Conservation (phyloP, 2,888 invertebrate species). For the Synergus gifuensis region DNA sequence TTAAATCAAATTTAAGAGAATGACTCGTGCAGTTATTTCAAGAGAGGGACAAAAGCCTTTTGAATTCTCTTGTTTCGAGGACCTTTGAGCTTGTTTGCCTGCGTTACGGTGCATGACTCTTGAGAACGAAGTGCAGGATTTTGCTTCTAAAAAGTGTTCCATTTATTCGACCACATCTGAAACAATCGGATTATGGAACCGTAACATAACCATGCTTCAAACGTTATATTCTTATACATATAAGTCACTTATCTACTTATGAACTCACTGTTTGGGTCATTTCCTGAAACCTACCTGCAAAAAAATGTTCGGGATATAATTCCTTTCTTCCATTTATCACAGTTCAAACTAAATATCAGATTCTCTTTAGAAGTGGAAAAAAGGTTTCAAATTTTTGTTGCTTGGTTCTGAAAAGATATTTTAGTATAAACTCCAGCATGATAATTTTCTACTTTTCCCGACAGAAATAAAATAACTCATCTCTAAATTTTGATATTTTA, state of each 20-base stretch:
- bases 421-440: no score
- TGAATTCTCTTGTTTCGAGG: conserved; percentile 71
- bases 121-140: conserved; percentile 65
- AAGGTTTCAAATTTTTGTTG: neutral
- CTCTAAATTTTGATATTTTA: no score
- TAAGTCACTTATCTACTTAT: conserved; percentile 14
- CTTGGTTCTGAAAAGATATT: no score
- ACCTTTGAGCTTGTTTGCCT: conserved; percentile 68
- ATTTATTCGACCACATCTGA: conserved; percentile 53
- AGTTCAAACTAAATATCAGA: neutral
- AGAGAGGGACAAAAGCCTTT: conserved; percentile 70
- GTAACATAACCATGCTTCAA: neutral
- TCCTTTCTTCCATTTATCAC: no score
- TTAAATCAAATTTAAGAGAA: conserved; percentile 76
- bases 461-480: no score
- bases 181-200: conserved; percentile 17
- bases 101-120: conserved; percentile 51
- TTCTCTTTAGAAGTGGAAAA: neutral
- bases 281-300: neutral
- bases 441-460: no score
- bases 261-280: neutral
- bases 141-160: conserved; percentile 63
- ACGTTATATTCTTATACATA: neutral
- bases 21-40: conserved; percentile 72
- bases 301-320: no score